Conservation (phyloP, 2,888 invertebrate species). For the Ctena decussata region DNA sequence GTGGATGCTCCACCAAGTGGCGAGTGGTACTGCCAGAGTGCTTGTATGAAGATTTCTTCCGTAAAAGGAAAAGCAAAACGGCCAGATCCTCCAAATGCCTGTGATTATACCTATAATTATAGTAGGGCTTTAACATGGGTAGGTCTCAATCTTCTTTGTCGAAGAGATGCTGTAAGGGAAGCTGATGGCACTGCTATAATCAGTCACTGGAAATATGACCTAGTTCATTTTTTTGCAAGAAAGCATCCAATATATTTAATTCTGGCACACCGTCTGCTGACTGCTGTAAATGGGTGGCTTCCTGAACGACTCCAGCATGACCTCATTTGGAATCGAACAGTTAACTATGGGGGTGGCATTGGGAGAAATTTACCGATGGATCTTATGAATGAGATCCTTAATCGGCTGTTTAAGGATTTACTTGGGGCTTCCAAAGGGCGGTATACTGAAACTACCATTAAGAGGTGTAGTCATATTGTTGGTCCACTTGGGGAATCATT, state of each 20-base stretch:
- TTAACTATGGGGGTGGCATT: constrained; percentile 46
- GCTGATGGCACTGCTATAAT: neutral
- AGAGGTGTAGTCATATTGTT: constrained; percentile 36
- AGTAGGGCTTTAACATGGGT: constrained; percentile 44
- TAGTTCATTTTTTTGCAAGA: constrained; percentile 21
- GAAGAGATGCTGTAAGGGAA: constrained; percentile 32
- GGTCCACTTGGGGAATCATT: constrained; percentile 37
- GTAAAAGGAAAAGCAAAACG: neutral
- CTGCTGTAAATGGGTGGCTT: neutral
- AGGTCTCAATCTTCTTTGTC: constrained; percentile 47
- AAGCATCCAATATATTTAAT: constrained; percentile 40
- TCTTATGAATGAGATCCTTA: constrained; percentile 54
- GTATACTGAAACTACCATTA: constrained; percentile 32
- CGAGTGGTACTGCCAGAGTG: constrained; percentile 43
- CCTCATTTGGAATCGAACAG: constrained; percentile 28
- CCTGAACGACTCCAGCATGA: neutral
- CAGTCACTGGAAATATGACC: constrained; percentile 32
- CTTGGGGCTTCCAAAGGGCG: constrained; percentile 8
- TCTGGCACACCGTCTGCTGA: constrained; percentile 35
- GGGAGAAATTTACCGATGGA: constrained; percentile 43
- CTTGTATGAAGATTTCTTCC: constrained; percentile 10
- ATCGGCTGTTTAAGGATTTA: constrained; percentile 33
- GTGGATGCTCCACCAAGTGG: constrained; percentile 31
- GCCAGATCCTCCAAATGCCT: neutral
- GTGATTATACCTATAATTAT: constrained; percentile 37